A percentile compares a stretch with the other conserved stretches of the same genome.
These are phyloP conservation scores for Lasioglossum oenotherae DNA, from an alignment of 2,888 invertebrate species.

Conservation along the genomic window DNA sequence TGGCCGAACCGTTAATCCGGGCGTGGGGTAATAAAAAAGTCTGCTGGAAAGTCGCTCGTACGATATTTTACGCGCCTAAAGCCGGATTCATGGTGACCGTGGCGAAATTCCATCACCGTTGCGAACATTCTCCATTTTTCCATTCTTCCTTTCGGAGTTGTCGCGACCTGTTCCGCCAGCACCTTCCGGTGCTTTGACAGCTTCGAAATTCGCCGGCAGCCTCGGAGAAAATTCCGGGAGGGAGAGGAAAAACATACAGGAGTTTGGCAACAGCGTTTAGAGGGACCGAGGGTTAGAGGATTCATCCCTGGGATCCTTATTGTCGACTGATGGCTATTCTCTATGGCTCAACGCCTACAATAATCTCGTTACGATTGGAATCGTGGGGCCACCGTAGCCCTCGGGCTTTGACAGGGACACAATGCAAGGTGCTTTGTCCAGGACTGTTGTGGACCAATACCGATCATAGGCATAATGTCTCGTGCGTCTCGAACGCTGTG, in stretches of 20 bases:
- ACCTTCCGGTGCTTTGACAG: conserved; percentile 74
- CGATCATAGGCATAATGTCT: conserved; percentile 61
- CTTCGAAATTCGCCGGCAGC: conserved; percentile 23
- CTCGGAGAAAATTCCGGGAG: conserved; percentile 30
- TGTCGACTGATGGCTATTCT: conserved; percentile 71
- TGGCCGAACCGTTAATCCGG: conserved; percentile 59
- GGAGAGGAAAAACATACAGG: conserved; percentile 49
- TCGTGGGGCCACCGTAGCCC: conserved; percentile 67
- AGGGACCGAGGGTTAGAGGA: conserved; percentile 45
- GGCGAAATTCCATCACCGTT: conserved; percentile 55
- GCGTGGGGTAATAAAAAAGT: conserved; percentile 59
- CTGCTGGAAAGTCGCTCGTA: conserved; percentile 55
- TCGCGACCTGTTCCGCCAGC: conserved; percentile 39
- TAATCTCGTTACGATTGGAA: conserved; percentile 82
- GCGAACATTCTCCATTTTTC: conserved; percentile 45
- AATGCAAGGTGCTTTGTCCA: conserved; percentile 82
- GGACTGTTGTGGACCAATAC: conserved; percentile 65
- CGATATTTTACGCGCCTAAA: conserved; percentile 62
- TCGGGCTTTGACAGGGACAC: conserved; percentile 78
- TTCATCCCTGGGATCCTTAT: conserved; percentile 64
- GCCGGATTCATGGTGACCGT: conserved; percentile 61
- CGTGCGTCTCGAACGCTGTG: conserved; percentile 67
- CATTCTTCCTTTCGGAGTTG: conserved; percentile 18
- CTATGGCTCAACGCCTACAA: conserved; percentile 81
- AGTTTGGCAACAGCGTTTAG: conserved; percentile 72